Conservation (phyloP, 2,888 invertebrate genomes). For the Ceriagrion tenellum region DNA sequence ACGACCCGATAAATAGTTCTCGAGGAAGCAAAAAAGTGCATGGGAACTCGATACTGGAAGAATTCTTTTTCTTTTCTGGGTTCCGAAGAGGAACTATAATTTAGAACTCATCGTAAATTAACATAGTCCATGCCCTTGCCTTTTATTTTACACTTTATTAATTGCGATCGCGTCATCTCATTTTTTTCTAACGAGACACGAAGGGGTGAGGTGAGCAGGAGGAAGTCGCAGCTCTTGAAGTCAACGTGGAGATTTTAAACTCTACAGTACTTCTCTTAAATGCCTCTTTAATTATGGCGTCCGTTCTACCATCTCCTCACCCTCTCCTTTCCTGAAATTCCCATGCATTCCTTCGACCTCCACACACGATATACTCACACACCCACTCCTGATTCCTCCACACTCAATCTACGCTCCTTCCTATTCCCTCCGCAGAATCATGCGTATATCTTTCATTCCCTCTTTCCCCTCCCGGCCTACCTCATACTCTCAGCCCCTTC, state of each 20-base stretch:
- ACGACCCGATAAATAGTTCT: background rate
- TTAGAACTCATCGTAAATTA: background rate
- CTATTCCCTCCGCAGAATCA: background rate
- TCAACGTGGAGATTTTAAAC: background rate
- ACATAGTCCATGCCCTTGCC: background rate
- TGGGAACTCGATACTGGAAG: background rate
- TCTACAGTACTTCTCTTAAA: background rate
- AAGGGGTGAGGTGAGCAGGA: background rate
- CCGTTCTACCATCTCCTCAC: background rate
- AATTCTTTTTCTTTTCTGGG: background rate
- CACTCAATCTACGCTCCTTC: background rate
- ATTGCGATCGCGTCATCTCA: background rate
- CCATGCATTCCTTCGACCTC: background rate
- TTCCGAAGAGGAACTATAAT: background rate
- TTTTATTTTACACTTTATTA: background rate
- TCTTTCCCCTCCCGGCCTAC: background rate
- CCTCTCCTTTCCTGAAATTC: background rate
- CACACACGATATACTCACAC: background rate
- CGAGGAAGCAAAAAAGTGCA: background rate
- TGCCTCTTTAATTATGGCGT: background rate
- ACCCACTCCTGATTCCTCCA: background rate
- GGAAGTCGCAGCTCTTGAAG: background rate
- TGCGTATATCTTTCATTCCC: background rate
- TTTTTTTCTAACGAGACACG: background rate
- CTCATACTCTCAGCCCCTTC: background rate